Base-by-base conservation (phyloP, 2,797 vertebrate species). In the Molossus alvarezi region DNA sequence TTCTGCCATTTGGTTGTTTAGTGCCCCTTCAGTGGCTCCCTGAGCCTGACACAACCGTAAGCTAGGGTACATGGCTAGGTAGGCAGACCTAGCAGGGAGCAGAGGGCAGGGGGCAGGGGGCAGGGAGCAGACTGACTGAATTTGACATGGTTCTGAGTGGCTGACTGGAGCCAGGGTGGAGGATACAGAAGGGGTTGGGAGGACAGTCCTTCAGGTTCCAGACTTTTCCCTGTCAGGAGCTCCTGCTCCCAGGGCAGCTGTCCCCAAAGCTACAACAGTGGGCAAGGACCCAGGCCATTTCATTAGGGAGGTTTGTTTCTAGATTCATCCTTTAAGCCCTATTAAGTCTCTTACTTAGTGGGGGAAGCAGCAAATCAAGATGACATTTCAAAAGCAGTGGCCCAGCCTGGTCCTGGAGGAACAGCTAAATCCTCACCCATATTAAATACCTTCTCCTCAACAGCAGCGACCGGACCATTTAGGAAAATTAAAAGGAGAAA, bases 401-500 rank as follows among this genome's bases (percentile, higher is more conserved):
- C 96, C 97, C 92, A 97, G 97, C 81, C 96, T 72, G 97, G 96
- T 98, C 97, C 98, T 98, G 97, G 98, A 98, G 97, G 98, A 98
- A 98, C 98, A 98, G 96, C 97, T 98, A 98, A 98, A 98, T 98
- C 98, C 98, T 98, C 98, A 98, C 97, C 98, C 98, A 98, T 98
- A 98, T 98, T 98, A 98, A 98, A 98, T 97, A 97, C 98, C 97
- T 98, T 98, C 98, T 98, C 87, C 98, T 98, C 97, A 95, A 97
- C 92, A 97, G 97, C 97, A 97, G 96, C 41, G 88, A 91, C 97
- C 71, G 91, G 98, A 97, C 98, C 98, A 98, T 98, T 99, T 98
- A 98, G 98, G 98, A 98, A 99, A 99, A 99, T 99, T 99, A 99
- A 98, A 98, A 98, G 98, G 96, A 95, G 69, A 97, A 98, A 98